phyloP scores from a whole-genome alignment of 2,888 invertebrate species.

The Epiperipatus broadwayi region DNA sequence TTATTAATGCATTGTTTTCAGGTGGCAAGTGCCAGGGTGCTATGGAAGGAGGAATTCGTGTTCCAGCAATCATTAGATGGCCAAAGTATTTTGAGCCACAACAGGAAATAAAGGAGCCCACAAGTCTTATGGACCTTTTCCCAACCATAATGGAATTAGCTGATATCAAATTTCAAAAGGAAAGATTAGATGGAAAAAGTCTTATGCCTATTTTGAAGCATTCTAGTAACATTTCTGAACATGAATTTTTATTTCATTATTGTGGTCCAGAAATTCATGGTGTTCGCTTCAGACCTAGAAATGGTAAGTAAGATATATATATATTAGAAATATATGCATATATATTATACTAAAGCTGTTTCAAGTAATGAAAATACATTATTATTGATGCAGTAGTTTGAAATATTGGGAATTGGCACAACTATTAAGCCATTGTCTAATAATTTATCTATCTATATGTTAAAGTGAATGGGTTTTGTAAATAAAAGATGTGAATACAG shows the following conservation, averaged over 20 bases:
- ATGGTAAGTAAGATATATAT: constrained; percentile 15
- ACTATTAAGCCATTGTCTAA: too few species aligned
- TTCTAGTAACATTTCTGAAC: constrained; percentile 18
- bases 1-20: too few species aligned
- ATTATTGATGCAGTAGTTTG: too few species aligned
- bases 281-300: constrained; percentile 17
- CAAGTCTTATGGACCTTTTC: constrained; percentile 27
- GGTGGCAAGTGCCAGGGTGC: constrained; percentile 26
- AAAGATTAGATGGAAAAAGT: constrained; percentile 25
- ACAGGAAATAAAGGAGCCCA: constrained; percentile 21
- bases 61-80: constrained; percentile 26
- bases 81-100: constrained; percentile 21
- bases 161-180: constrained; percentile 19
- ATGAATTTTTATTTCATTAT: constrained; percentile 27
- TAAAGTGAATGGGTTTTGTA: too few species aligned
- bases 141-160: constrained; percentile 23
- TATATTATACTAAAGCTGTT: too few species aligned
- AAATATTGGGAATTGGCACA: too few species aligned
- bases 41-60: constrained; percentile 28
- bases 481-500: too few species aligned
- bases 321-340: too few species aligned
- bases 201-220: constrained; percentile 23
- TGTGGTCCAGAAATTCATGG: constrained; percentile 23
- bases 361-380: too few species aligned
- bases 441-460: too few species aligned